Conservation (phyloP, 2,113 vertebrate species). For the Neotragus moschatus region DNA sequence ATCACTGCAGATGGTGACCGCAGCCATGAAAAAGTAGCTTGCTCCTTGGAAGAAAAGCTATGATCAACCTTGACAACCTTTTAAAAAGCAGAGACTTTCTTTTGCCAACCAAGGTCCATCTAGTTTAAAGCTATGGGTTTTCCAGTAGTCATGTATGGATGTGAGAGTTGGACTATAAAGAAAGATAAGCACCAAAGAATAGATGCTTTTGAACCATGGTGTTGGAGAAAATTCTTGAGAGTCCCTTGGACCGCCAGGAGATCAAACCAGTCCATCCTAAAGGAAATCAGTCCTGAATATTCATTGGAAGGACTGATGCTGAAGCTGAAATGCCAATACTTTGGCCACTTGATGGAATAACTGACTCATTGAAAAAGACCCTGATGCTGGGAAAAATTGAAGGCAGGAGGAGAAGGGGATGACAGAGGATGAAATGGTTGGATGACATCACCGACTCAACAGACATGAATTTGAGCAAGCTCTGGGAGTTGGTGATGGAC, state of each 20-base stretch:
- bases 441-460: fast-evolving
- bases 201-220: neutral
- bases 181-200: neutral
- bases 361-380: neutral
- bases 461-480: neutral
- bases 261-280: neutral
- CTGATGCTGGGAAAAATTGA: neutral
- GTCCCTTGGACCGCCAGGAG: neutral
- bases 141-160: neutral
- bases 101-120: neutral
- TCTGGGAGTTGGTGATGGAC: neutral
- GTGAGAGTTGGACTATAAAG: neutral
- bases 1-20: neutral
- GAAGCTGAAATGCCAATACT: neutral
- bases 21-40: neutral
- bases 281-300: neutral
- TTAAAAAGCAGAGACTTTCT: neutral
- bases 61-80: neutral
- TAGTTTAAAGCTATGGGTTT: neutral
- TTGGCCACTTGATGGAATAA: neutral
- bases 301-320: neutral
- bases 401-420: neutral
- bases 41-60: neutral
- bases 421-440: neutral
- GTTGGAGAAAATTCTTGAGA: neutral